Conservation (phyloP, 2,888 invertebrate genomes). For the Drosophila phalerata region DNA sequence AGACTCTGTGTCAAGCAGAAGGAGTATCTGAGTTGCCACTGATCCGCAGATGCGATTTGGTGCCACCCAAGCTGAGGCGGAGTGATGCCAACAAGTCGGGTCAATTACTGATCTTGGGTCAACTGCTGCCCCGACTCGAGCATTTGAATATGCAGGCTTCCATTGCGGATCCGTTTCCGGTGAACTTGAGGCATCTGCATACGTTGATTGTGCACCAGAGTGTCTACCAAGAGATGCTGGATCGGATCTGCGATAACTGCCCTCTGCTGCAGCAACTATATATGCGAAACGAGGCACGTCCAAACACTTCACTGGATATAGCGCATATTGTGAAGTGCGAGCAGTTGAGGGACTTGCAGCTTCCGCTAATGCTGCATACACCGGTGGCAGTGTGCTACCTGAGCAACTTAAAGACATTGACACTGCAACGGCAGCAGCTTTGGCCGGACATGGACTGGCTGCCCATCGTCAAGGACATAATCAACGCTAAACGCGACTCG, state of each 20-base stretch:
- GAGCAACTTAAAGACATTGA: constrained; percentile 28
- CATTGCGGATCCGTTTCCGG: constrained; percentile 17
- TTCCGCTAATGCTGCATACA: constrained; percentile 44
- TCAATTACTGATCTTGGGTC: constrained; percentile 13
- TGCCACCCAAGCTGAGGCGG: neutral
- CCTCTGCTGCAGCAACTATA: constrained; percentile 21
- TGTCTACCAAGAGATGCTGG: constrained; percentile 17
- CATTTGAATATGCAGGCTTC: constrained; percentile 10
- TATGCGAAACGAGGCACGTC: constrained; percentile 10
- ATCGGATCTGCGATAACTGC: constrained; percentile 21
- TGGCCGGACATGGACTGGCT: constrained; percentile 55
- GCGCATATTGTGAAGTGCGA: constrained; percentile 23
- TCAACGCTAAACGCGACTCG: constrained; percentile 38
- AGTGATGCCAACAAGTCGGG: neutral
- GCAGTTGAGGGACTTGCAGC: constrained; percentile 22
- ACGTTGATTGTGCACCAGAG: constrained; percentile 14
- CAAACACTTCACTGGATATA: constrained; percentile 16
- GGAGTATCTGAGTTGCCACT: constrained; percentile 8
- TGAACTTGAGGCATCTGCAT: constrained; percentile 9
- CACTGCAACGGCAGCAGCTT: constrained; percentile 39
- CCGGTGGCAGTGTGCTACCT: constrained; percentile 26
- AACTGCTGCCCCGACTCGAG: constrained; percentile 27
- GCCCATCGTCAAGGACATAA: constrained; percentile 25
- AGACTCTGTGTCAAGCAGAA: neutral
- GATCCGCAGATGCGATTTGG: constrained; percentile 23